These are phyloP conservation scores for Actenoides hombroni DNA, from an alignment of 2,113 vertebrate species.

Conservation along the genomic window DNA sequence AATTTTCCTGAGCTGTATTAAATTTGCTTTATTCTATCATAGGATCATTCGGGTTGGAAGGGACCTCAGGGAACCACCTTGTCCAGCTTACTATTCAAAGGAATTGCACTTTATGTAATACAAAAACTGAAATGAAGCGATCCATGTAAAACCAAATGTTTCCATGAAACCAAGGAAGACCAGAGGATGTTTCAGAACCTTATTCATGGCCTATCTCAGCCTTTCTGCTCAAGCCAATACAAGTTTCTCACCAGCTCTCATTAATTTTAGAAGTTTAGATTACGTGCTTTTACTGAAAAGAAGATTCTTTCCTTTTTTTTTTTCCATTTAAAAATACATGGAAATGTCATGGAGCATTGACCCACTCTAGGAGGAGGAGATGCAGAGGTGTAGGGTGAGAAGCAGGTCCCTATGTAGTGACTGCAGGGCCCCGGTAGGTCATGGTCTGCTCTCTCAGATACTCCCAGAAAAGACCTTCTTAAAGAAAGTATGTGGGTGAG, in stretches of 20 bases:
- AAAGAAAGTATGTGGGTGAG: background rate
- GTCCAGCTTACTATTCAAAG: background rate
- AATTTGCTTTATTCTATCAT: background rate
- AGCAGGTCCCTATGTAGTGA: rapidly evolving
- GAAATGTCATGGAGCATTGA: background rate
- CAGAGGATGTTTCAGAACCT: background rate
- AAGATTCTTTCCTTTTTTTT: background rate
- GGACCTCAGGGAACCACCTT: background rate
- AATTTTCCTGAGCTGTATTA: background rate
- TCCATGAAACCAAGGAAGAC: background rate
- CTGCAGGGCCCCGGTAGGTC: background rate
- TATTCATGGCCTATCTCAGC: background rate
- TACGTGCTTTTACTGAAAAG: background rate
- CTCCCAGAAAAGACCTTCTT: background rate
- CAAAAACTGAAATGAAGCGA: background rate
- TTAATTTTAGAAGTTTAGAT: background rate
- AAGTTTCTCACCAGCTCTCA: background rate
- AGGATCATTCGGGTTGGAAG: background rate
- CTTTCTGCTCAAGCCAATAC: background rate
- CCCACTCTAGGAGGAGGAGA: background rate
- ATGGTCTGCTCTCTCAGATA: background rate
- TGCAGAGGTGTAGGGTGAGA: background rate
- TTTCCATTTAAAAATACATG: background rate
- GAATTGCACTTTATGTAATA: background rate
- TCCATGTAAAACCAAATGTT: background rate